Evolutionary conservation across 2,888 invertebrate species (phyloP).

Genomic region (Cheilosia vernalis): DNA sequence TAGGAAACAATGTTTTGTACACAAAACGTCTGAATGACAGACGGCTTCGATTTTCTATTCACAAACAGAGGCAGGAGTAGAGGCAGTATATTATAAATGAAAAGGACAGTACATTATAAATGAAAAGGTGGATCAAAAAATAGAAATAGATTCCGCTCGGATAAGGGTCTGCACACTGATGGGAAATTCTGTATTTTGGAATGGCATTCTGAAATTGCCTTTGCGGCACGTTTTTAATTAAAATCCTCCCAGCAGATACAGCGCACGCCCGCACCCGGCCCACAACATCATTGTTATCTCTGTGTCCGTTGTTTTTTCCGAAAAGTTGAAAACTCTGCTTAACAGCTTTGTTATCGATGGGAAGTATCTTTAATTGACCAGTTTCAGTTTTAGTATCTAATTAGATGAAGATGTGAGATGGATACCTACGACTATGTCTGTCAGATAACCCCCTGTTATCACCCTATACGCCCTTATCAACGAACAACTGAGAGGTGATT

Average conservation of each 20-base stretch:
- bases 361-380: constrained; percentile 40
- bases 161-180: constrained; percentile 23
- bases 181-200: neutral
- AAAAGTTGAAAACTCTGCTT: constrained; percentile 30
- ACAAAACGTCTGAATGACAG: constrained; percentile 38
- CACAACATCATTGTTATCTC: constrained; percentile 16
- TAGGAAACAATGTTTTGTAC: neutral
- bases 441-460: neutral
- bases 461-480: neutral
- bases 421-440: constrained; percentile 11
- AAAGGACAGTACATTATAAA: constrained; percentile 28
- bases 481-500: constrained; percentile 4
- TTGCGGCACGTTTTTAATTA: constrained; percentile 48
- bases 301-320: constrained; percentile 9
- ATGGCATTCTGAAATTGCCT: constrained; percentile 22
- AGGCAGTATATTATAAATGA: constrained; percentile 19
- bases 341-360: constrained; percentile 37
- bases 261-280: constrained; percentile 3
- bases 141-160: neutral
- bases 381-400: constrained; percentile 56
- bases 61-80: constrained; percentile 10
- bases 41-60: constrained; percentile 14
- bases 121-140: constrained; percentile 30
- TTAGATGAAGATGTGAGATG: constrained; percentile 36
- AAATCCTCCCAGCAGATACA: constrained; percentile 49